These are phyloP conservation scores for Sebastes alutus DNA, from an alignment of 2,797 vertebrate species.

Conservation along the genomic window DNA sequence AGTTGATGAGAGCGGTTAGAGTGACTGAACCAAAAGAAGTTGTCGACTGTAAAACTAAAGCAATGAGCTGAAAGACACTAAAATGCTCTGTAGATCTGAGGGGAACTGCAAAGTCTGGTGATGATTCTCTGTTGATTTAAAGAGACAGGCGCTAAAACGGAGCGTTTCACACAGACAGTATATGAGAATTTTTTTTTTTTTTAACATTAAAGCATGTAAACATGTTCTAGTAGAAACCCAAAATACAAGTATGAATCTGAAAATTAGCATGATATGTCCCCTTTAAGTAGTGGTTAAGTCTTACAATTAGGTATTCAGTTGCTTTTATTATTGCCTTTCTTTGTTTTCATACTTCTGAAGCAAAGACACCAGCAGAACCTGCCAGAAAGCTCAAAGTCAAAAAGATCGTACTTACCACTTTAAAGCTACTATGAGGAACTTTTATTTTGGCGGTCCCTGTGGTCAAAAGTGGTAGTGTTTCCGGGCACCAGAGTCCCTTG, in stretches of 20 bases:
- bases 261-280: too few relatives aligned
- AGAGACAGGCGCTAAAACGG: too few relatives aligned
- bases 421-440: too few relatives aligned
- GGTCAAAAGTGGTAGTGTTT: too few relatives aligned
- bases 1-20: background rate
- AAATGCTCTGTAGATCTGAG: too few relatives aligned
- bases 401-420: background rate
- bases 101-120: fast-evolving
- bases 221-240: too few relatives aligned
- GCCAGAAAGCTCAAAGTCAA: background rate
- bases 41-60: background rate
- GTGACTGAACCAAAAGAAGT: background rate
- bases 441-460: too few relatives aligned
- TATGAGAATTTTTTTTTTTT: too few relatives aligned
- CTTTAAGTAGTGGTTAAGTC: background rate
- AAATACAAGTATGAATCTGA: too few relatives aligned
- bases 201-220: too few relatives aligned
- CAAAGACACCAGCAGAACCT: background rate
- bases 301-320: background rate
- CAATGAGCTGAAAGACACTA: background rate
- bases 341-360: background rate
- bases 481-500: too few relatives aligned
- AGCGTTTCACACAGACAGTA: too few relatives aligned
- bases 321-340: background rate
- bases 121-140: background rate